phyloP scores from a whole-genome alignment of 2,888 invertebrate species.

The Eupeodes latifasciatus region DNA sequence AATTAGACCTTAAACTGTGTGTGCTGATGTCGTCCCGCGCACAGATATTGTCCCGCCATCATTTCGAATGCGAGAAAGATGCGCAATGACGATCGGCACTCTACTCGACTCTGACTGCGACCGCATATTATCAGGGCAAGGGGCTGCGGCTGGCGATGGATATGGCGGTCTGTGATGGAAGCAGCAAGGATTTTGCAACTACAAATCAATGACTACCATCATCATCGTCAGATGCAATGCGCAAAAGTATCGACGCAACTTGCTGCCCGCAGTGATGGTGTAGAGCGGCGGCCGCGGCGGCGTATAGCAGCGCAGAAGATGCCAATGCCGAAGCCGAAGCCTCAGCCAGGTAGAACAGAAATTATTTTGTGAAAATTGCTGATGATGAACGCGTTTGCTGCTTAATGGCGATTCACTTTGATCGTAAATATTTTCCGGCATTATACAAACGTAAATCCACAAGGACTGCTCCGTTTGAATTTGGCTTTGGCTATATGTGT shows the following conservation, averaged over 20 bases:
- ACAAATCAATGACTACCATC: constrained; percentile 73
- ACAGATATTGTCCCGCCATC: constrained; percentile 60
- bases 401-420: constrained; percentile 76
- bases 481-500: constrained; percentile 8
- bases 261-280: no score
- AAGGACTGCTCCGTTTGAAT: constrained; percentile 56
- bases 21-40: constrained; percentile 67
- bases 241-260: constrained; percentile 40
- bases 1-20: constrained; percentile 84
- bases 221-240: constrained; percentile 64
- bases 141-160: no score
- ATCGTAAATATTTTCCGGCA: constrained; percentile 77
- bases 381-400: constrained; percentile 76
- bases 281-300: no score
- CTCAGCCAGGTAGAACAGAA: constrained; percentile 55
- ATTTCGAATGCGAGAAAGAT: constrained; percentile 45
- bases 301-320: neutral
- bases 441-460: constrained; percentile 67
- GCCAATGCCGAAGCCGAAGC: neutral
- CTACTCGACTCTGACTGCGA: neutral
- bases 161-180: neutral
- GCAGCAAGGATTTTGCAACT: constrained; percentile 46
- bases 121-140: neutral
- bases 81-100: constrained; percentile 25
- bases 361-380: constrained; percentile 76